Conservation (phyloP, 2,888 invertebrate genomes). For the Pollenia griseotomentosa region DNA sequence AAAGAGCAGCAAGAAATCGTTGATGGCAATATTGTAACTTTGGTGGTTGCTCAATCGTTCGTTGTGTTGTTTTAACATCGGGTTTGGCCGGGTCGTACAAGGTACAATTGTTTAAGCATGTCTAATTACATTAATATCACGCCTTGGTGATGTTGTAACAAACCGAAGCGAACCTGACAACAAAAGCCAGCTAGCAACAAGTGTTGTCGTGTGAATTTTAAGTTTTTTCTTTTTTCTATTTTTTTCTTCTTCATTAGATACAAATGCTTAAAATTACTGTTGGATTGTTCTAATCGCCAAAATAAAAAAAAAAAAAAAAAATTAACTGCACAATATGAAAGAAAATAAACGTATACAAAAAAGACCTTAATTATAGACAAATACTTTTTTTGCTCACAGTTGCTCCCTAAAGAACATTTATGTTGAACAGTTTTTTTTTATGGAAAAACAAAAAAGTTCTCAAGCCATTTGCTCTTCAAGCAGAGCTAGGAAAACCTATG, state of each 20-base stretch:
- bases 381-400: constrained; percentile 33
- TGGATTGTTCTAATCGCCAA: constrained; percentile 61
- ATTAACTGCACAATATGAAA: not conserved
- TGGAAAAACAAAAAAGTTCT: constrained; percentile 35
- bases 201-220: constrained; percentile 72
- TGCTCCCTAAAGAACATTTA: constrained; percentile 55
- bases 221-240: not conserved
- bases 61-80: constrained; percentile 1
- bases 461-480: constrained; percentile 35
- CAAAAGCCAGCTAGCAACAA: constrained; percentile 58
- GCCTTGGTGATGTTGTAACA: constrained; percentile 67
- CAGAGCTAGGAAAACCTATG: constrained; percentile 8
- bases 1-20: not conserved
- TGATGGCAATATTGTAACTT: constrained; percentile 43
- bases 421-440: constrained; percentile 50
- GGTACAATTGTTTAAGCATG: constrained; percentile 66
- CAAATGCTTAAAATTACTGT: constrained; percentile 67
- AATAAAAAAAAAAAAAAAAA: not conserved
- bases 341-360: not conserved
- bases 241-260: constrained; percentile 39
- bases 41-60: constrained; percentile 53
- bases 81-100: constrained; percentile 11
- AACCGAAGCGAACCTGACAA: constrained; percentile 35
- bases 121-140: constrained; percentile 73
- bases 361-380: constrained; percentile 68